Evolutionary conservation across 1,140 invertebrate genomes (phyloP).

Genomic region (Orius insidiosus): DNA sequence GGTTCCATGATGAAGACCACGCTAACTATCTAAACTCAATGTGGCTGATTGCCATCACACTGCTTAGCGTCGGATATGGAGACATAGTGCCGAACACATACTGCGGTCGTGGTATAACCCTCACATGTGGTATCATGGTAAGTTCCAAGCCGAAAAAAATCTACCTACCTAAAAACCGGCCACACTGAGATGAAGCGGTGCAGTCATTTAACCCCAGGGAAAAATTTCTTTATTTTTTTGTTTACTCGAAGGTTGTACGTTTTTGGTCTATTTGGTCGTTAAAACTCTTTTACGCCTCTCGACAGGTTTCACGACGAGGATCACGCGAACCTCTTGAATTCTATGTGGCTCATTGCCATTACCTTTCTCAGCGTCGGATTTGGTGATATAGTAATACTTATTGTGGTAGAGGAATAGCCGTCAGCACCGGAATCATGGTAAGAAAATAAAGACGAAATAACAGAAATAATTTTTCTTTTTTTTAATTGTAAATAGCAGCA

Average conservation of each 20-base stretch:
- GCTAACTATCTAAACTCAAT: constrained; percentile 81
- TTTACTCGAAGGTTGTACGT: background rate
- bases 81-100: constrained; percentile 91
- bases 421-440: constrained; percentile 98
- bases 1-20: constrained; percentile 72
- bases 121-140: constrained; percentile 85
- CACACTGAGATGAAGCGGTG: background rate
- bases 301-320: constrained; percentile 88
- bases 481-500: no score
- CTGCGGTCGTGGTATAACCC: constrained; percentile 77
- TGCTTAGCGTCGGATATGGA: constrained; percentile 59
- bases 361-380: constrained; percentile 97
- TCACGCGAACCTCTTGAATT: constrained; percentile 93
- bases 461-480: no score
- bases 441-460: constrained; percentile 26
- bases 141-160: constrained; percentile 32
- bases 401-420: constrained; percentile 93
- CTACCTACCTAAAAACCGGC: no score
- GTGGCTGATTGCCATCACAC: constrained; percentile 84
- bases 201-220: constrained; percentile 20
- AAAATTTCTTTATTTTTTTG: constrained; percentile 7
- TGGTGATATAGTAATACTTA: constrained; percentile 99
- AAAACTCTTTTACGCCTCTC: background rate
- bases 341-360: constrained; percentile 97
- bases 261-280: no score